These are phyloP conservation scores for Gavialis gangeticus DNA, from an alignment of 2,113 vertebrate genomes.

Conservation along the genomic window DNA sequence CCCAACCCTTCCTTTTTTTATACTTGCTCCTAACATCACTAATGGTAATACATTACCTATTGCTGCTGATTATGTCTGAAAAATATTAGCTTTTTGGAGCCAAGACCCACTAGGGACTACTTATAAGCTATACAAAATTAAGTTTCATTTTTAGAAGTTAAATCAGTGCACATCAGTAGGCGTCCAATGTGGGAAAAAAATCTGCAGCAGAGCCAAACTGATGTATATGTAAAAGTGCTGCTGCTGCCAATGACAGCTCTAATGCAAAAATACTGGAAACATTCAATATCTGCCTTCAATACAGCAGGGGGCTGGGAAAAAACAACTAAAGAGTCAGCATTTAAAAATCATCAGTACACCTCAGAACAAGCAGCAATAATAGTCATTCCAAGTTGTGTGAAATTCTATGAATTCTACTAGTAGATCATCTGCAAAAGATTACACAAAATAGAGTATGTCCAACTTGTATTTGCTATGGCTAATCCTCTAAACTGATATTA, in stretches of 20 bases:
- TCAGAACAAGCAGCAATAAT: conserved; percentile 35
- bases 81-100: conserved; percentile 80
- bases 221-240: conserved; percentile 70
- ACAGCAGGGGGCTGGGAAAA: conserved; percentile 29
- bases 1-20: conserved; percentile 63
- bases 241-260: conserved; percentile 65
- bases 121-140: conserved; percentile 82
- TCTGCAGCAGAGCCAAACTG: conserved; percentile 70
- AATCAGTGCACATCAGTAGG: conserved; percentile 77
- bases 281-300: conserved; percentile 32
- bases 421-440: conserved; percentile 48
- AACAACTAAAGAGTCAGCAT: conserved; percentile 28
- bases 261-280: conserved; percentile 65
- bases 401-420: conserved; percentile 67
- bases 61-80: conserved; percentile 80
- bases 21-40: conserved; percentile 68
- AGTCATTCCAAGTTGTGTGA: conserved; percentile 50
- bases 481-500: conserved; percentile 69
- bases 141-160: conserved; percentile 81
- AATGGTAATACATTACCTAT: conserved; percentile 77
- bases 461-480: conserved; percentile 10
- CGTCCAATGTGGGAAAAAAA: conserved; percentile 64
- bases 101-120: conserved; percentile 71
- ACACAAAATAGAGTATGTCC: conserved; percentile 59
- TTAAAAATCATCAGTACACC: conserved; percentile 55